phyloP scores from a whole-genome alignment of 1,140 invertebrate species.

The Diabrotica virgifera region DNA sequence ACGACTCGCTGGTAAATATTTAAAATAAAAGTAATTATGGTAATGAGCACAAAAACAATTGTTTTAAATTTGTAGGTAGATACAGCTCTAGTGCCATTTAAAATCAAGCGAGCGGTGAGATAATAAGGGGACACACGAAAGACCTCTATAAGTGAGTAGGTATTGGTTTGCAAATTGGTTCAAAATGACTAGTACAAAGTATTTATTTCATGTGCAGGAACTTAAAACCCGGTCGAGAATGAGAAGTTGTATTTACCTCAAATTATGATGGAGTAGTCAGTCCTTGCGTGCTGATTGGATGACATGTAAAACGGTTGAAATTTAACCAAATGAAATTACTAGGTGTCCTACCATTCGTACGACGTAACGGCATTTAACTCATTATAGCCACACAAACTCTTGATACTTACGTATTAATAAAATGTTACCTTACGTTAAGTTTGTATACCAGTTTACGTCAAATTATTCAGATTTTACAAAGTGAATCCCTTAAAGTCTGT shows the following conservation, averaged over 20 bases:
- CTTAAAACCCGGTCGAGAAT: background rate
- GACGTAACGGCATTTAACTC: background rate
- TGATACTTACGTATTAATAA: conserved; percentile 3
- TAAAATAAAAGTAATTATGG: too few relatives aligned
- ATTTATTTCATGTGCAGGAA: conserved; percentile 1
- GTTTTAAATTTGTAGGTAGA: background rate
- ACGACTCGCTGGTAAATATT: too few relatives aligned
- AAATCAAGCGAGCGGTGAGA: background rate
- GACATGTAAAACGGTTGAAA: background rate
- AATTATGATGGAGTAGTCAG: background rate
- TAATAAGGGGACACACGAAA: background rate
- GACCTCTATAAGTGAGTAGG: too few relatives aligned
- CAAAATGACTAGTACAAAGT: conserved; percentile 1
- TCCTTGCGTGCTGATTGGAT: background rate
- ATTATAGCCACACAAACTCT: background rate
- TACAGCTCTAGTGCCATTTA: background rate
- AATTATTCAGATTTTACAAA: too few relatives aligned
- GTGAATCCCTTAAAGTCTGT: too few relatives aligned
- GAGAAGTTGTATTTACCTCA: background rate
- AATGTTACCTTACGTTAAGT: background rate
- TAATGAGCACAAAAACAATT: too few relatives aligned
- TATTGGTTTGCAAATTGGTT: conserved; percentile 1
- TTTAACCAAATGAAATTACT: conserved; percentile 3
- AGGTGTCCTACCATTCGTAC: background rate
- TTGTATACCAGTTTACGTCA: too few relatives aligned